Conservation (phyloP, 2,888 invertebrate species). For the Drepana falcataria region DNA sequence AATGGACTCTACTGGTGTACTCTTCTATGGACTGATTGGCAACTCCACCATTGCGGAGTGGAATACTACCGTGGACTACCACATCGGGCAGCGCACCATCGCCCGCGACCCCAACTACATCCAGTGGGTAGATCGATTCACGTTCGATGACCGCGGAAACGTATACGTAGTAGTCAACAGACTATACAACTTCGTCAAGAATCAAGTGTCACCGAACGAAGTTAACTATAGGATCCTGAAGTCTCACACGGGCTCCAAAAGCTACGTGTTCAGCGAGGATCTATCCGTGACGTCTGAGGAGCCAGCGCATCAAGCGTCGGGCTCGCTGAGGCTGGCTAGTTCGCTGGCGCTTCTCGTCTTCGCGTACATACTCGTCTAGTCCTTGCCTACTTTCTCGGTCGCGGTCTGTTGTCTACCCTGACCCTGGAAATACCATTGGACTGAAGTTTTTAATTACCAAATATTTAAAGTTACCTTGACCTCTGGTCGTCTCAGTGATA, state of each 20-base stretch:
- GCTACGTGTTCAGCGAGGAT: conserved; percentile 80
- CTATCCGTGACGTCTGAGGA: conserved; percentile 19
- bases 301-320: conserved; percentile 32
- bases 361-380: conserved; percentile 64
- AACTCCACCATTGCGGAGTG: conserved; percentile 84
- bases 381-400: conserved; percentile 19
- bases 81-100: conserved; percentile 80
- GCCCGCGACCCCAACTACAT: conserved; percentile 82
- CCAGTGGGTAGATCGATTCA: conserved; percentile 86
- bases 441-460: conserved; percentile 71
- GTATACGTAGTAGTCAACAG: conserved; percentile 84
- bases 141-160: conserved; percentile 82
- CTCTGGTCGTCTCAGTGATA: conserved; percentile 67
- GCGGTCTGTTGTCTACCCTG: conserved; percentile 29
- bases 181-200: conserved; percentile 82
- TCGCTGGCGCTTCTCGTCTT: conserved; percentile 50
- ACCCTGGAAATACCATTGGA: conserved; percentile 43
- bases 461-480: conserved; percentile 75
- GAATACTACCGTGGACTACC: conserved; percentile 80
- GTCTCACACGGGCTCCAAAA: conserved; percentile 79
- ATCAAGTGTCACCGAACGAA: conserved; percentile 76
- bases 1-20: conserved; percentile 83
- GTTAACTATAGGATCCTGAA: conserved; percentile 84
- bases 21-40: conserved; percentile 84
- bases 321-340: conserved; percentile 40